These are phyloP conservation scores for Lithodes maja DNA, from an alignment of 2,888 invertebrate species.

Conservation along the genomic window DNA sequence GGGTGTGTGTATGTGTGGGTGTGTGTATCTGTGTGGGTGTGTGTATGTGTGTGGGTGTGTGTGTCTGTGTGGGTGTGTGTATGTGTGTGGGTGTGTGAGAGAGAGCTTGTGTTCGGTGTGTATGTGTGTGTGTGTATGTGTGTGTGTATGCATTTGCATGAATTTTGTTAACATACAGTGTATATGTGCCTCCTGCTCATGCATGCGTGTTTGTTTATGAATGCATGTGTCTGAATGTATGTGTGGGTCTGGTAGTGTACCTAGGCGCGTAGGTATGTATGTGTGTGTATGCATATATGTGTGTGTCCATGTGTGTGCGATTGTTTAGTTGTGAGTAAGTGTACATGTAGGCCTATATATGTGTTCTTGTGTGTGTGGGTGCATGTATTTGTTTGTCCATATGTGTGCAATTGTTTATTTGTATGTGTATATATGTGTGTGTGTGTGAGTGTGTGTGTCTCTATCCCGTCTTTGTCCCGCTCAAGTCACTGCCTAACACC, in stretches of 20 bases:
- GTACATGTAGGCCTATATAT: background rate
- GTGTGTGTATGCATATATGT: background rate
- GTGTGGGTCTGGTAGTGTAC: background rate
- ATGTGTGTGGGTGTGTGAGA: background rate
- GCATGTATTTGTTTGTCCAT: background rate
- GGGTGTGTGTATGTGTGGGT: background rate
- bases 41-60: background rate
- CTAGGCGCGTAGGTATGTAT: background rate
- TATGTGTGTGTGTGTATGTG: background rate
- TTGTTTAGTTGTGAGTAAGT: background rate
- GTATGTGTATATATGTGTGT: background rate
- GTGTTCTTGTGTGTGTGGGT: background rate
- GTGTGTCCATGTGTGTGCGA: background rate
- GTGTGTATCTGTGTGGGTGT: background rate
- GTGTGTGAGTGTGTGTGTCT: background rate
- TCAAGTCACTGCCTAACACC: no score
- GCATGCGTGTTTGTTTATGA: background rate
- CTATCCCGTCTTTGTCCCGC: background rate
- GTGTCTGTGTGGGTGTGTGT: background rate
- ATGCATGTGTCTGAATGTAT: background rate
- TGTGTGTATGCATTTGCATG: background rate
- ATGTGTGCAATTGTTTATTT: background rate
- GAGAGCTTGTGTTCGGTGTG: background rate
- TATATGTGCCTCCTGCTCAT: background rate
- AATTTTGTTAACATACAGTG: background rate